Percentiles rank a stretch among this genome's conserved stretches.
phyloP scores from a whole-genome alignment of 2,888 invertebrate genomes.

The Cerceris rybyensis region DNA sequence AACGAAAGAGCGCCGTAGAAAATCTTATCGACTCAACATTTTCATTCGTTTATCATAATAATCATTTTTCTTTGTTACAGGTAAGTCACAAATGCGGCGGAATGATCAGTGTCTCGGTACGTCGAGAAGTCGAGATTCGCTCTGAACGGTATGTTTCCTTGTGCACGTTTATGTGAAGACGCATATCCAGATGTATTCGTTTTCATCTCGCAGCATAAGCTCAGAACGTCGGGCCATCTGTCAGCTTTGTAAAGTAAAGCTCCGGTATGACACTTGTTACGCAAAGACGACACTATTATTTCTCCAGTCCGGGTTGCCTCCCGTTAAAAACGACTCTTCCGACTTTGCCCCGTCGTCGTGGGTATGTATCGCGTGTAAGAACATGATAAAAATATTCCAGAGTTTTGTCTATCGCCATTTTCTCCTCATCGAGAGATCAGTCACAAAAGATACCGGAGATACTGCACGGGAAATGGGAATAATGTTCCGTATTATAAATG shows the following conservation, averaged over 20 bases:
- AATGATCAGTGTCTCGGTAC: slow-evolving; percentile 28
- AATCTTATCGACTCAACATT: slow-evolving; percentile 16
- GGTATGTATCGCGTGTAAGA: slow-evolving; percentile 17
- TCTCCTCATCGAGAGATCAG: not conserved
- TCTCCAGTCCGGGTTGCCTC: slow-evolving; percentile 49
- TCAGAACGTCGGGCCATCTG: slow-evolving; percentile 73
- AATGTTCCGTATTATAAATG: not conserved
- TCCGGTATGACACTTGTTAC: slow-evolving; percentile 73
- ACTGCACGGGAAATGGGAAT: not conserved
- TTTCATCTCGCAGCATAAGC: slow-evolving; percentile 65
- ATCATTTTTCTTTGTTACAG: slow-evolving; percentile 65
- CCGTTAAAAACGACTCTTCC: slow-evolving; percentile 61
- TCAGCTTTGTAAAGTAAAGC: slow-evolving; percentile 74
- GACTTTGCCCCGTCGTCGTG: slow-evolving; percentile 33
- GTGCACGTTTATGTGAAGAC: slow-evolving; percentile 29
- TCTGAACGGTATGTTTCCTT: slow-evolving; percentile 41
- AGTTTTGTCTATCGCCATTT: not conserved
- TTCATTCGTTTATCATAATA: slow-evolving; percentile 36
- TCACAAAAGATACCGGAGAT: not conserved
- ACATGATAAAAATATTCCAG: slow-evolving; percentile 30
- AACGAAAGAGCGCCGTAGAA: slow-evolving; percentile 15
- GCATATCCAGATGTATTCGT: slow-evolving; percentile 61
- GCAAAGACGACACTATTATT: slow-evolving; percentile 74
- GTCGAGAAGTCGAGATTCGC: slow-evolving; percentile 29
- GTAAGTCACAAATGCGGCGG: slow-evolving; percentile 65